Base-by-base conservation (phyloP, 2,113 vertebrate species). In the Gorsachius goisagi region DNA sequence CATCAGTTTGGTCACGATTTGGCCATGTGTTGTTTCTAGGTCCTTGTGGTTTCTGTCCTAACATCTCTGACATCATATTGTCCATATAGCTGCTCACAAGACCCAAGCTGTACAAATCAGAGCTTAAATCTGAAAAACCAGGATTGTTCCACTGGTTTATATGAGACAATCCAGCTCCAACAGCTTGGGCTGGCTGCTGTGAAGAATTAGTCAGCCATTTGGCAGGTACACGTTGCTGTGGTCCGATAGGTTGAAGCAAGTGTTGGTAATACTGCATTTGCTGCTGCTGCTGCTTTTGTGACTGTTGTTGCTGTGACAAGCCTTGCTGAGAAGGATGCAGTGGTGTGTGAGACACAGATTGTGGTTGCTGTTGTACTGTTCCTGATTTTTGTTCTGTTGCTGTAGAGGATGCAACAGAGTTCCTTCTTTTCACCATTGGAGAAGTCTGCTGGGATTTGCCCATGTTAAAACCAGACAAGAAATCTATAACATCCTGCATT, bases 401-500 rank as follows among this genome's bases (percentile, higher is more conserved):
- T 32, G 98, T 97, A n/a, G 98, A 98, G 23, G 99, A 98, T 2
- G 99, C 98, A 89, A 99, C 98, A 15, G 99, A 99, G 97, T 99
- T 99, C 95, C 99, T 99, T 95, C 99, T 98, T 95, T 99, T 99
- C 88, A 99, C 98, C 98, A 99, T 89, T 0, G 99, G 99, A 12
- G 99, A 99, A 17, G 99, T 98, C 97, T 99, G 99, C 97, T 99
- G 99, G 53, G 99, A 99, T 97, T 99, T 99, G 85, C 99, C 99
- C 99, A 99, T 99, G 97, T 99, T 99, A 97, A 99, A 99, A 75
- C 99, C 99, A 33, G 99, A 99, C 86, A 99, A 98, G 97, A 99
- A 99, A 97, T 99, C 99, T 13, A 99, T 99, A 88, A 99, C 99
- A 64, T 99, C 99, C 96, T 99, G 99, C 99, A 99, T 99, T 98